phyloP scores from a whole-genome alignment of 1,140 invertebrate species.

The Drosophila hydei region DNA sequence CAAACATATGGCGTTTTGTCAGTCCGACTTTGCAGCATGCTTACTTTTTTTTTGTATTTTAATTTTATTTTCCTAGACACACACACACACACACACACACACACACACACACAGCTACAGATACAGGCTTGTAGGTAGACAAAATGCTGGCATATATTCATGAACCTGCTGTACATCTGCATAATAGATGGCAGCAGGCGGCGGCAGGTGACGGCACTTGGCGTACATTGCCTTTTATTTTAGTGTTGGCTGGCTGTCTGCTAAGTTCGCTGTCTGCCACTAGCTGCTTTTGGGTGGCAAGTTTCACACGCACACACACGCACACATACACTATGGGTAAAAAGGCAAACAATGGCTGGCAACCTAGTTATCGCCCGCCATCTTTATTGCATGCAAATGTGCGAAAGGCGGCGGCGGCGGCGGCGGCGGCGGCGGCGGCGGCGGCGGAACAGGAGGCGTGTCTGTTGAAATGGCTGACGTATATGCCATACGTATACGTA shows the following conservation, averaged over 20 bases:
- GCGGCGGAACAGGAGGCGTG: constrained; percentile 56
- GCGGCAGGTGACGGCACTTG: constrained; percentile 70
- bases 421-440: no score
- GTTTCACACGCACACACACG: constrained; percentile 50
- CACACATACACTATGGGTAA: constrained; percentile 36
- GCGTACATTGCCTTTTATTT: constrained; percentile 78
- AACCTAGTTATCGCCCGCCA: constrained; percentile 80
- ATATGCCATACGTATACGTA: constrained; percentile 51
- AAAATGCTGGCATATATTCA: constrained; percentile 77
- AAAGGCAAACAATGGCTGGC: constrained; percentile 80
- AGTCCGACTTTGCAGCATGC: constrained; percentile 48
- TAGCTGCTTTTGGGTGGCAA: constrained; percentile 58
- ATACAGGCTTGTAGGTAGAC: constrained; percentile 58
- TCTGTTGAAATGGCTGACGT: constrained; percentile 74
- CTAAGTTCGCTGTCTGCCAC: constrained; percentile 48
- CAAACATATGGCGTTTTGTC: constrained; percentile 81
- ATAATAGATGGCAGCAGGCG: constrained; percentile 74
- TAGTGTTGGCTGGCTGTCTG: constrained; percentile 54
- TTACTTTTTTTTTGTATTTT: constrained; percentile 28
- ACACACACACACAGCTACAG: no score
- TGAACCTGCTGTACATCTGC: constrained; percentile 80
- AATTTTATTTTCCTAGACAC: constrained; percentile 28
- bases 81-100: constrained; percentile 13
- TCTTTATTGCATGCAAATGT: constrained; percentile 82
- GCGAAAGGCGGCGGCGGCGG: constrained; percentile 61